Evolutionary conservation across 1,140 invertebrate genomes (phyloP), one percentile per base, ranked within the genome.

Genomic region (Hycleus phaleratus): DNA sequence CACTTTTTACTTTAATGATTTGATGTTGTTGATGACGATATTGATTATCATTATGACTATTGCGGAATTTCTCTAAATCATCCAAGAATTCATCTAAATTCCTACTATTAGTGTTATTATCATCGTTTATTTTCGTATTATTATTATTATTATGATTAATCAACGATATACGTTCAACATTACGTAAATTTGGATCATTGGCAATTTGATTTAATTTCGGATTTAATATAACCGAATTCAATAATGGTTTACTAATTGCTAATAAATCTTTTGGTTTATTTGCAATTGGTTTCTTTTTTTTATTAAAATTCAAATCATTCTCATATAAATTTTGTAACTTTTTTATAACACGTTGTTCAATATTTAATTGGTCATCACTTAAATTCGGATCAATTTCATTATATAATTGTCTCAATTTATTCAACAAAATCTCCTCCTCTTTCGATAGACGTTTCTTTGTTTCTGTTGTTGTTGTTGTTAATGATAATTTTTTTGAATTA

Each of bases 211-310:
- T 56, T 26, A 71, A 47, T 38, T 63, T 67, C 0, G 68, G 68
- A 56, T 72, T 70, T 3, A 54, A 47, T 6, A 67, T 54, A 8
- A 72, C 71, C 2, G 71, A 72, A 26, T 65, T 56, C 11, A 71
- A 43, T 8, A 70, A 56, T 3, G 71, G 71, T 52, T 66, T 67
- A 47, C 69, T 71, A 5, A 72, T 71, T 2, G 67, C 71, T 7
- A 71, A 47, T 10, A 63, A 53, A 25, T 67, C 59, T 56, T 70
- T 67, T 0, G 67, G 60, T 49, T 67, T 69, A 4, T 59, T 60
- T 11, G 69, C 68, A 1, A 66, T 56, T 5, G 65, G 68, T 58
- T 63, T 68, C 42, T 40, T 50, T 43, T 52, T 60, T 7, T 60
- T 50, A 7, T 24, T 26, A 42, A 32, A 5, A 32, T 32, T 32